Base-by-base conservation (phyloP, 23 tunicate genomes). In the Ascidia mentula region DNA sequence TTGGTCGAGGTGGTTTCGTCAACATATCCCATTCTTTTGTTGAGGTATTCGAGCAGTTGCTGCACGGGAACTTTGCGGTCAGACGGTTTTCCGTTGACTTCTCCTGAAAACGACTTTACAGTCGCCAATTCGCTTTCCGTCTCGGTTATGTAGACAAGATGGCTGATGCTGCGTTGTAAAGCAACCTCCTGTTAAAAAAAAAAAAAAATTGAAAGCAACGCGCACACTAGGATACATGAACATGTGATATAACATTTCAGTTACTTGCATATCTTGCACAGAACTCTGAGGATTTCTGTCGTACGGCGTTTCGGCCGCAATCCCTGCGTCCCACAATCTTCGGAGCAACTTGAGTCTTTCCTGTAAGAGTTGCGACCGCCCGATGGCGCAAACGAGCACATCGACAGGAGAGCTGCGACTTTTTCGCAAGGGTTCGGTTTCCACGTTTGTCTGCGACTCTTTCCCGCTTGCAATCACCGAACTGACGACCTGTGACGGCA, bases 151-250 rank as follows among this genome's bases (percentile, higher is more conserved):
- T 85, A 37, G 45, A 91, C 97, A 18, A 91, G 76, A 36, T 91
- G 90, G 42, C 84, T 60, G 12, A 91, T 72, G 28, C 87, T 83
- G 31, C 84, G 81, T 13, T 78, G 76, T 31, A 46, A 73, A 1
- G 90, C 87, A 31, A 38, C 38, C 38, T 91, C 97, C 97, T 91
- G 69, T 22, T n/a, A n/a, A n/a, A n/a, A n/a, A n/a, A n/a, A n/a
- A n/a, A n/a, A n/a, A n/a, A n/a, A n/a, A n/a, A n/a, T n/a, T n/a
- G n/a, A n/a, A n/a, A n/a, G n/a, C n/a, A n/a, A n/a, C n/a, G n/a
- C n/a, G n/a, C n/a, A n/a, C n/a, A n/a, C n/a, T n/a, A n/a, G n/a
- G n/a, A n/a, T n/a, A n/a, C n/a, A n/a, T n/a, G n/a, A n/a, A n/a
- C n/a, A n/a, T n/a, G n/a, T n/a, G n/a, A n/a, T n/a, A n/a, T n/a